Base-by-base conservation (phyloP, 2,113 vertebrate species). In the Eptesicus fuscus region DNA sequence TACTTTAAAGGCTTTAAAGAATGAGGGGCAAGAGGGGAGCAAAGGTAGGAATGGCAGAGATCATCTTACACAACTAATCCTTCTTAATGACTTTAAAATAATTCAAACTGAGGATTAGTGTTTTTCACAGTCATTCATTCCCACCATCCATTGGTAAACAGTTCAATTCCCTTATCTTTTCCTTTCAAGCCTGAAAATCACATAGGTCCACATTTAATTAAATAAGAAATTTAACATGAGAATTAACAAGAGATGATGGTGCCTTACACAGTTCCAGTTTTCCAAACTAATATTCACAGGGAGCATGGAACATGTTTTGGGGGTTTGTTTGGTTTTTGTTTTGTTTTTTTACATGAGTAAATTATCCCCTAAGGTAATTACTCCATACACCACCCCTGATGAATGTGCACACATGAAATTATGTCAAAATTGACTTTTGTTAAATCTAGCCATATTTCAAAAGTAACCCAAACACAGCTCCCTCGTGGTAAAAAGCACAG, bases 371-470 rank as follows among this genome's bases (percentile, higher is more conserved):
- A n/a, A 32, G 42, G 44, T 88, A 42, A 92, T 76, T 56, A 85
- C n/a, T 49, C 40, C 14, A 8, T 67, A 71, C 20, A 47, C 65
- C 6, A 76, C 4, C 30, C 49, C 25, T 77, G 65, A 59, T 51
- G 37, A 94, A 77, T 87, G 69, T 78, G 35, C 51, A 35, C 44
- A 89, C 28, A 47, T 35, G 37, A 84, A 95, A 89, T 85, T 37
- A 93, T 40, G 32, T 90, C 96, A 90, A 96, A 90, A 90, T 9
- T 28, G 35, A 93, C 77, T 92, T 91, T 44, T 87, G 13, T 78
- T 94, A 76, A 70, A 56, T 76, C 32, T 20, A 79, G 56, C 32
- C 67, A 37, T 79, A 79, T 95, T 92, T 89, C 82, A 91, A 87
- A 89, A 96, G 70, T 18, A 80, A 40, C 37, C 85, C 83, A 94